These are phyloP conservation scores for Mythimna impura DNA, from an alignment of 2,888 invertebrate genomes.

Conservation along the genomic window DNA sequence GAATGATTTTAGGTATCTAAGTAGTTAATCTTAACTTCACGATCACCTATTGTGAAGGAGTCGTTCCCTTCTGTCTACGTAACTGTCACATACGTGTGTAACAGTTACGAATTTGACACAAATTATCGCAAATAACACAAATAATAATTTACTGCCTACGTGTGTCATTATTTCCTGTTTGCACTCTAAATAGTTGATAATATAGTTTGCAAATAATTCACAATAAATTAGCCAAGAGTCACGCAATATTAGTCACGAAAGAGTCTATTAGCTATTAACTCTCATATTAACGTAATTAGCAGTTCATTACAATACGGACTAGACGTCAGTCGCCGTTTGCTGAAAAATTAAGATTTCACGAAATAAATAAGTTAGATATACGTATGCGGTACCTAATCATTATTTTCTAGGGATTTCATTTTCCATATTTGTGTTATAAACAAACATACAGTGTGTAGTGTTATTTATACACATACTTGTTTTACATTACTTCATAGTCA, in stretches of 20 bases:
- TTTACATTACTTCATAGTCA: too few species aligned
- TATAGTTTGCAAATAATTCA: conserved; percentile 64
- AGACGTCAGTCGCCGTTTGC: conserved; percentile 35
- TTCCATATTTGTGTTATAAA: neutral
- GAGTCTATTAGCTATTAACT: conserved; percentile 66
- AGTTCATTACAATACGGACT: conserved; percentile 47
- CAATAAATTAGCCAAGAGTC: conserved; percentile 62
- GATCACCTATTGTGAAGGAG: conserved; percentile 26
- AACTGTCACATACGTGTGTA: neutral
- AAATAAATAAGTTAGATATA: conserved; percentile 12
- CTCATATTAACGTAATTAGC: conserved; percentile 68
- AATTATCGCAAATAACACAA: conserved; percentile 35
- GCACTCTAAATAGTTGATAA: conserved; percentile 70
- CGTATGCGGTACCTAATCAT: neutral
- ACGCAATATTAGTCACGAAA: conserved; percentile 74
- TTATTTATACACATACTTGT: too few species aligned
- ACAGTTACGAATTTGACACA: conserved; percentile 38
- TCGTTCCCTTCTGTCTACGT: conserved; percentile 15
- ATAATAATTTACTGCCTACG: conserved; percentile 37
- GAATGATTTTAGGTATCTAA: neutral
- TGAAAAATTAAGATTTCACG: conserved; percentile 27
- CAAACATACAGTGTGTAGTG: too few species aligned
- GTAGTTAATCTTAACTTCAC: conserved; percentile 36
- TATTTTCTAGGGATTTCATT: neutral
- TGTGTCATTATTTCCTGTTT: conserved; percentile 65